Percentiles rank a stretch among this genome's conserved stretches.
phyloP scores from a whole-genome alignment of 2,797 vertebrate species.

The Cyprinella venusta region DNA sequence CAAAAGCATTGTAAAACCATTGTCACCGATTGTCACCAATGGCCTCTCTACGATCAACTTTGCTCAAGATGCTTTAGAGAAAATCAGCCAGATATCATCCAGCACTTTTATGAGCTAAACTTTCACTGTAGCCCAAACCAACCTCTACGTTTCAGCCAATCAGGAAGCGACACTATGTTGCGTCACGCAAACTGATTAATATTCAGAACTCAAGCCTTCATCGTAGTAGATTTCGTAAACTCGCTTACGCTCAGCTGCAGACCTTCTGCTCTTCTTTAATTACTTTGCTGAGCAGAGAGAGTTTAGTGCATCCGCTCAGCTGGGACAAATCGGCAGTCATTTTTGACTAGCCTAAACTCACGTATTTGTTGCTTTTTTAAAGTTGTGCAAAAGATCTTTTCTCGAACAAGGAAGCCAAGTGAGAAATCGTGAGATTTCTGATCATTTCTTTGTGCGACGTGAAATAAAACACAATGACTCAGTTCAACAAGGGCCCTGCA shows the following conservation, averaged over 20 bases:
- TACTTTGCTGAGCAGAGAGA: slow-evolving; percentile 17
- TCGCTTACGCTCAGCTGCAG: background rate
- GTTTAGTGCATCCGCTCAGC: slow-evolving; percentile 27
- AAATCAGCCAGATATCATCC: background rate
- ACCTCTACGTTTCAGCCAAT: slow-evolving; percentile 4
- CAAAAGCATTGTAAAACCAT: background rate
- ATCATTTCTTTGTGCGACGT: slow-evolving; percentile 4
- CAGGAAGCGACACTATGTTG: background rate
- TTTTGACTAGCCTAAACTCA: slow-evolving; percentile 29
- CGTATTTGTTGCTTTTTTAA: background rate
- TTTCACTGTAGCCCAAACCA: background rate
- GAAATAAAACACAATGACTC: slow-evolving; percentile 59
- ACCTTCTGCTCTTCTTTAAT: background rate
- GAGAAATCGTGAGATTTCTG: background rate
- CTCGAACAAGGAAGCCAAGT: background rate
- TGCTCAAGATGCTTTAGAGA: background rate
- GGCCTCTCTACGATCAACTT: background rate
- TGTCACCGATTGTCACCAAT: background rate
- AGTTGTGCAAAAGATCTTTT: background rate
- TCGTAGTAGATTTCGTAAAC: background rate
- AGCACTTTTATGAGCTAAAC: background rate
- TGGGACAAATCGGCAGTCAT: slow-evolving; percentile 32
- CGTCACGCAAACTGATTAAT: background rate
- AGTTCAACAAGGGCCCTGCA: slow-evolving; percentile 68
- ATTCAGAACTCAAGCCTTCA: background rate